phyloP scores from a whole-genome alignment of 92 coral and sea anemone genomes.

The Epizoanthus scotinus region DNA sequence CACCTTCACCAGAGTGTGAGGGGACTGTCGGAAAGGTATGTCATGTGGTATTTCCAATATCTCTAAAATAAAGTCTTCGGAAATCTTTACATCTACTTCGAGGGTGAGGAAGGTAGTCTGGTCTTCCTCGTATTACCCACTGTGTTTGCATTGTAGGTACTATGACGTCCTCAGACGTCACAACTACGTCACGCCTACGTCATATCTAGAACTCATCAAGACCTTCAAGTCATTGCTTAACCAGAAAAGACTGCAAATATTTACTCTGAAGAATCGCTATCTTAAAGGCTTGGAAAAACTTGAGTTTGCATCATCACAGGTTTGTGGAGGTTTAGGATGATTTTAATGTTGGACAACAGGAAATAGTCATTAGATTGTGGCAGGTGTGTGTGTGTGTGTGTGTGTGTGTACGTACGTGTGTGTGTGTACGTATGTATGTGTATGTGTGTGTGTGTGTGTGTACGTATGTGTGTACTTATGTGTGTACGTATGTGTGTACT shows the following conservation, averaged over 20 bases:
- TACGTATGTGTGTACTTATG: too few relatives aligned
- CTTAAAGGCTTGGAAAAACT: conserved; percentile 93
- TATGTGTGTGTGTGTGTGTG: too few relatives aligned
- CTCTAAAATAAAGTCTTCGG: background rate
- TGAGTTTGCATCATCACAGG: conserved; percentile 94
- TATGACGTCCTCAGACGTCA: conserved; percentile 85
- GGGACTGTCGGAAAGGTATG: conserved; percentile 84
- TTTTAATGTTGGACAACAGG: background rate
- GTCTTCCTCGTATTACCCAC: too few relatives aligned
- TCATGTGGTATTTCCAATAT: background rate
- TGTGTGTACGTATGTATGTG: too few relatives aligned
- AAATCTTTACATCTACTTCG: too few relatives aligned
- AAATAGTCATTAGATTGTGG: background rate
- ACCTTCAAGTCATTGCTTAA: conserved; percentile 93
- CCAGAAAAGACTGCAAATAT: conserved; percentile 83
- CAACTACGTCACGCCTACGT: conserved; percentile 98
- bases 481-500: too few relatives aligned
- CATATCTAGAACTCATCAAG: conserved; percentile 91
- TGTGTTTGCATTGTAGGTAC: conserved; percentile 53
- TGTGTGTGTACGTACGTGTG: too few relatives aligned
- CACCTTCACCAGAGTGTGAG: conserved; percentile 92
- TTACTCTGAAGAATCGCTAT: conserved; percentile 89
- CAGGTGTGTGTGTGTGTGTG: too few relatives aligned
- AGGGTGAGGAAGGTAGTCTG: too few relatives aligned
- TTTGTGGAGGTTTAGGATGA: background rate